phyloP scores from a whole-genome alignment of 2,113 vertebrate genomes.

The Columba livia region DNA sequence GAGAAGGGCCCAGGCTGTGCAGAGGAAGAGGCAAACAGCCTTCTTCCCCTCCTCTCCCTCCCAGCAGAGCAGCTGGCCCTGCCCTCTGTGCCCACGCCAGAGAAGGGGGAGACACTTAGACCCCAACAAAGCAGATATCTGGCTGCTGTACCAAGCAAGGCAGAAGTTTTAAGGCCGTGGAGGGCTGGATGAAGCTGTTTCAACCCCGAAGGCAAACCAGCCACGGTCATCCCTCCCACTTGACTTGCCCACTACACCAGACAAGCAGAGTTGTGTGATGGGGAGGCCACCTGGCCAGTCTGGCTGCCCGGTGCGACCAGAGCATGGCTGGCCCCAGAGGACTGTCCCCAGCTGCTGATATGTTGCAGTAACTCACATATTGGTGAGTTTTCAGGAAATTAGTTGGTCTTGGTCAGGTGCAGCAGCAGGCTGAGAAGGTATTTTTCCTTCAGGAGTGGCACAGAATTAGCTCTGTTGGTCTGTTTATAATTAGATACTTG shows the following conservation, averaged over 20 bases:
- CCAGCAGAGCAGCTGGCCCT: not conserved
- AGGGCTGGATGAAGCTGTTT: not conserved
- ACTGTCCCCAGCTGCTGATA: not conserved
- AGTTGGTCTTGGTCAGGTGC: not conserved
- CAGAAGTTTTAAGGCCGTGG: not conserved
- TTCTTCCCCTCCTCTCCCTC: not conserved
- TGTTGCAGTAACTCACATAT: rapidly evolving
- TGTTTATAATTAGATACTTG: slow-evolving; percentile 23
- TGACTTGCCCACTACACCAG: rapidly evolving
- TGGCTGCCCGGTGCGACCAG: not conserved
- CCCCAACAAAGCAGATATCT: rapidly evolving
- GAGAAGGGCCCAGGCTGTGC: not conserved
- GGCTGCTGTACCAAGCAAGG: not conserved
- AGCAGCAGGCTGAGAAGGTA: not conserved
- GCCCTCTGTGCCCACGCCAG: rapidly evolving
- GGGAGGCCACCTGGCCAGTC: not conserved
- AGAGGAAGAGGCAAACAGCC: not conserved
- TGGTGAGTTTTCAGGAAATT: not conserved
- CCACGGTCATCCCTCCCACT: not conserved
- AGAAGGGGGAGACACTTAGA: not conserved
- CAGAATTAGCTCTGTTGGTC: slow-evolving; percentile 11
- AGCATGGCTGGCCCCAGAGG: rapidly evolving
- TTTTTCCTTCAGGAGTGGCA: not conserved
- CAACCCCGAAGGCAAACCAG: not conserved
- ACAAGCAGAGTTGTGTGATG: rapidly evolving